These are phyloP conservation scores for Mimumesa dahlbomi DNA, from an alignment of 2,888 invertebrate species.

Conservation along the genomic window DNA sequence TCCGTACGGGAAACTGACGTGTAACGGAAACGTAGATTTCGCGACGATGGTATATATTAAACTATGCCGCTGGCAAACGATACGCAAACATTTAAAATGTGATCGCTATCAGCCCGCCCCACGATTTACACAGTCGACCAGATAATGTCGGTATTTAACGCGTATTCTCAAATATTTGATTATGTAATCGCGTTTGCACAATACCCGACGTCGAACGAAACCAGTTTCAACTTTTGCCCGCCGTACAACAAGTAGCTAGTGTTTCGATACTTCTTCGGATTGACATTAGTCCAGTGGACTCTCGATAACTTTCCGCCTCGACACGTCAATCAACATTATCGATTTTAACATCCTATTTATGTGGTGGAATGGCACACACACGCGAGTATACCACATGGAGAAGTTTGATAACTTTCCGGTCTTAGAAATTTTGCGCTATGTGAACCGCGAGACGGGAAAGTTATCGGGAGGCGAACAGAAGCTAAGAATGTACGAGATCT, in stretches of 20 bases:
- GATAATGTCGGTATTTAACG: conserved; percentile 42
- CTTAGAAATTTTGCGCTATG: too few relatives aligned
- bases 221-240: not conserved
- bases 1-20: too few relatives aligned
- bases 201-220: not conserved
- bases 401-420: too few relatives aligned
- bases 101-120: conserved; percentile 27
- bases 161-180: conserved; percentile 43
- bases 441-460: too few relatives aligned
- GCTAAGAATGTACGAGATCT: too few relatives aligned
- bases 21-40: not conserved
- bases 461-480: too few relatives aligned
- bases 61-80: conserved; percentile 6
- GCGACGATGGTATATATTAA: not conserved
- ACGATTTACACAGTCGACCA: conserved; percentile 41
- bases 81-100: conserved; percentile 30
- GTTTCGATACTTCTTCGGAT: not conserved
- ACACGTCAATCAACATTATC: too few relatives aligned
- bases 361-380: too few relatives aligned
- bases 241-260: not conserved
- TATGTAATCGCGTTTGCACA: conserved; percentile 29
- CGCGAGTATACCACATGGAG: too few relatives aligned
- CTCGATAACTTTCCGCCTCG: too few relatives aligned
- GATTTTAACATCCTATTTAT: too few relatives aligned
- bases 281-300: too few relatives aligned